These are phyloP conservation scores for Pteruthius melanotis DNA, from an alignment of 2,113 vertebrate species.

Conservation along the genomic window DNA sequence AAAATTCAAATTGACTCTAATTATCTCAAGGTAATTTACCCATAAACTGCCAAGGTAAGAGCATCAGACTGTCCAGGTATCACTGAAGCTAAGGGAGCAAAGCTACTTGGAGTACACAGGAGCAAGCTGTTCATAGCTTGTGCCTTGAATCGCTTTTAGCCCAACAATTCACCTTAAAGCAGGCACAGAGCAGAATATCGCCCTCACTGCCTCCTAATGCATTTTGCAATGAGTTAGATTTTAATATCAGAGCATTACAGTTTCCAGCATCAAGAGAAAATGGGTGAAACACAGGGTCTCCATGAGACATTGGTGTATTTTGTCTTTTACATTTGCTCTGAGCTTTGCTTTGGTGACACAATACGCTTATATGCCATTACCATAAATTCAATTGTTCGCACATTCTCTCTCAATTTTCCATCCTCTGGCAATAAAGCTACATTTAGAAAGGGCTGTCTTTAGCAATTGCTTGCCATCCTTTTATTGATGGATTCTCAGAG, in stretches of 20 bases:
- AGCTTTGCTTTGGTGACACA: slow-evolving; percentile 31
- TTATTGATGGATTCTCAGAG: slow-evolving; percentile 64
- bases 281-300: slow-evolving; percentile 23
- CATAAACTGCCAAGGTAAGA: not conserved
- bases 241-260: slow-evolving; percentile 55
- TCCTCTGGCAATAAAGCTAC: slow-evolving; percentile 50
- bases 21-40: not conserved
- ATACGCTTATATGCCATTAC: slow-evolving; percentile 54
- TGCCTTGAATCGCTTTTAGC: not conserved
- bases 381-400: slow-evolving; percentile 67
- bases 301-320: not conserved
- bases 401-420: slow-evolving; percentile 50
- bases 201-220: not conserved
- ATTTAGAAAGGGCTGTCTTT: slow-evolving; percentile 58
- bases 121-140: accelerated
- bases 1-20: not conserved
- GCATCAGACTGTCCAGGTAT: not conserved
- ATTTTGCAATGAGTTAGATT: slow-evolving; percentile 22
- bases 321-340: not conserved
- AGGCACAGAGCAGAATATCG: not conserved
- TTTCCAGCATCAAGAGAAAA: slow-evolving; percentile 29
- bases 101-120: not conserved
- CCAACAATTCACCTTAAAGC: not conserved
- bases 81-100: not conserved
- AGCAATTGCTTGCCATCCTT: slow-evolving; percentile 55